These are phyloP conservation scores for Battus philenor DNA, from an alignment of 1,140 invertebrate genomes.

Conservation along the genomic window DNA sequence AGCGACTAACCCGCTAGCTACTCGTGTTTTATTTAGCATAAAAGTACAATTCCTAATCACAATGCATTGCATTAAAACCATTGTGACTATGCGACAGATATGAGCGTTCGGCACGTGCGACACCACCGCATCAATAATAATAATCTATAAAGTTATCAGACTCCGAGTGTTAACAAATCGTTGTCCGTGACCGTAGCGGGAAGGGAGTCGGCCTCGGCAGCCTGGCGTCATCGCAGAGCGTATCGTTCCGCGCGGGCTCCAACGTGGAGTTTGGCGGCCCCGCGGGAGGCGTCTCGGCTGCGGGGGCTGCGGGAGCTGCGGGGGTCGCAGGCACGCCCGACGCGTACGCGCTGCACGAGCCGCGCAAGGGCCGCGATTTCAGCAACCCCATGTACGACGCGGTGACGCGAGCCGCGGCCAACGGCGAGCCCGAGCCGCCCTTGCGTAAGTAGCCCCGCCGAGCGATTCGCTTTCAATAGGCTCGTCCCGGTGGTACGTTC, in stretches of 20 bases:
- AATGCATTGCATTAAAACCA: too few species aligned
- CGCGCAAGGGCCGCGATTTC: slow-evolving; percentile 89
- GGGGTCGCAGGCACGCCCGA: slow-evolving; percentile 75
- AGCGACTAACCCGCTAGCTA: too few species aligned
- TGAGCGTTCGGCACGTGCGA: too few species aligned
- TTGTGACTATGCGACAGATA: too few species aligned
- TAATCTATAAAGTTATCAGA: too few species aligned
- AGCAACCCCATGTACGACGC: slow-evolving; percentile 98
- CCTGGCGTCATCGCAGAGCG: slow-evolving; percentile 90
- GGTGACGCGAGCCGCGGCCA: slow-evolving; percentile 69
- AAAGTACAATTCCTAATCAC: too few species aligned
- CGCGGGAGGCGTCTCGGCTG: slow-evolving; percentile 68
- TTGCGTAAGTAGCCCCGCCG: slow-evolving; percentile 34
- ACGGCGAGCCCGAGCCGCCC: slow-evolving; percentile 40
- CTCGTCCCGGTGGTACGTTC: too few species aligned
- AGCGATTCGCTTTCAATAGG: too few species aligned
- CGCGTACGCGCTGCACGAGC: slow-evolving; percentile 85
- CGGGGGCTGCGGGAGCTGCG: slow-evolving; percentile 50
- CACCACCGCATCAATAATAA: too few species aligned
- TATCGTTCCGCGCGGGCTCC: slow-evolving; percentile 96
- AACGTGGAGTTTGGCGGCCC: slow-evolving; percentile 90
- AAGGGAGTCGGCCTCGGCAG: slow-evolving; percentile 85
- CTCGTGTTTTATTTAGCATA: too few species aligned
- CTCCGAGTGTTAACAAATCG: neutral
- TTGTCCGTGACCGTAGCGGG: slow-evolving; percentile 76